Conservation (phyloP, 2,888 invertebrate species). For the Latheticus oryzae region DNA sequence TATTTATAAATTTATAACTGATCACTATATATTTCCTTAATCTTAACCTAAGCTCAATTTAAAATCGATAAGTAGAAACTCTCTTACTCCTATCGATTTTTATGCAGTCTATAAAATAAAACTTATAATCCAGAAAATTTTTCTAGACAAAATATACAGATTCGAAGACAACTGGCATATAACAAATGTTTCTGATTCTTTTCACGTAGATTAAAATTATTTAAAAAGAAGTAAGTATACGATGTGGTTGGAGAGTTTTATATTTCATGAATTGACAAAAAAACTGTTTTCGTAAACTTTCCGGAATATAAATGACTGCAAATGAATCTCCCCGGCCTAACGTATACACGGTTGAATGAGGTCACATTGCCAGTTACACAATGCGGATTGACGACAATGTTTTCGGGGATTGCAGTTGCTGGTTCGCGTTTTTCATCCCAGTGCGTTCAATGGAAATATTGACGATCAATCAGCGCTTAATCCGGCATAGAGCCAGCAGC, state of each 20-base stretch:
- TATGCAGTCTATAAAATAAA: too few species aligned
- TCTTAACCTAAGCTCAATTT: too few species aligned
- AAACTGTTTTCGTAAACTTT: constrained; percentile 56
- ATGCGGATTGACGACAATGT: constrained; percentile 53
- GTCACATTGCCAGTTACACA: constrained; percentile 56
- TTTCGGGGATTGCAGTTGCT: constrained; percentile 49
- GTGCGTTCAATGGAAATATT: constrained; percentile 49
- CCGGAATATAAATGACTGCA: constrained; percentile 60
- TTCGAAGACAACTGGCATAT: constrained; percentile 44
- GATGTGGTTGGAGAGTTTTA: constrained; percentile 49
- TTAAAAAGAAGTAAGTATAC: constrained; percentile 50
- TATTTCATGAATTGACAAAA: constrained; percentile 51
- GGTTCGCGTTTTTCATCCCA: constrained; percentile 48
- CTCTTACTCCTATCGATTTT: too few species aligned
- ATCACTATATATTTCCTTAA: constrained; percentile 5
- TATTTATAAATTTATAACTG: constrained; percentile 28
- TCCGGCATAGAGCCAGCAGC: constrained; percentile 30
- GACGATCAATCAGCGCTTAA: constrained; percentile 46
- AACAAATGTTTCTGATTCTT: constrained; percentile 47
- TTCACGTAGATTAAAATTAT: constrained; percentile 50
- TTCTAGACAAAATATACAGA: constrained; percentile 47
- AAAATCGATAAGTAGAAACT: too few species aligned
- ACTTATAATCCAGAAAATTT: too few species aligned
- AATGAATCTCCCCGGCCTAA: constrained; percentile 55
- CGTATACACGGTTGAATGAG: constrained; percentile 48